Evolutionary conservation across 1,140 invertebrate genomes (phyloP), one percentile per base, ranked within the genome.

Genomic region (Tachypleus tridentatus): DNA sequence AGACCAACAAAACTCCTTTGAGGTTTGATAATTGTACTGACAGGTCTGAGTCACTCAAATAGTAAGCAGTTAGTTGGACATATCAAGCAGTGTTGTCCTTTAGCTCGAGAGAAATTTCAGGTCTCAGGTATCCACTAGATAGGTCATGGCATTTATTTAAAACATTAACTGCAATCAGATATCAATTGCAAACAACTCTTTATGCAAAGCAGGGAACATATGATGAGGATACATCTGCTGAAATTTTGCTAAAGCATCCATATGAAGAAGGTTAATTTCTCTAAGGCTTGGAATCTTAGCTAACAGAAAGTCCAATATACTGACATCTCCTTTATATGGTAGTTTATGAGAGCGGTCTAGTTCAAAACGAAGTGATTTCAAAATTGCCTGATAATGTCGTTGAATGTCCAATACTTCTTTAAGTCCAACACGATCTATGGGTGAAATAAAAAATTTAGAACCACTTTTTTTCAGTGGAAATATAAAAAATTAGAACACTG

Each of bases 131-230:
- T 29, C 29, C 29, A 29, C 29, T 29, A 29, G 29, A 29, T 29
- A 29, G 29, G 29, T 29, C 29, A 29, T 29, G 29, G 29, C 29
- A 29, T 29, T 29, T 29, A 29, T 29, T 29, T 29, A 29, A 29
- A 29, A 29, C 29, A 29, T 29, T 29, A 29, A 29, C 29, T 29
- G 29, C 29, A 29, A 29, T 29, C 29, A 29, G 29, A 29, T 29
- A 29, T 29, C 29, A 57, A 92, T 85, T 75, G 91, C 95, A 82
- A 98, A 98, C 65, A 98, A 84, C 82, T 98, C 94, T 82, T 97
- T 96, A 82, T 98, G 94, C 68, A 97, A 84, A 67, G 93, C 91
- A 70, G 94, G 94, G 80, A 98, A 97, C 71, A 94, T 88, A 73
- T 95, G 84, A 76, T 93, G 89, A 62, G 93, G 91, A 73, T 91